These are phyloP conservation scores for Drosophila maculinotata DNA, from an alignment of 2,888 invertebrate genomes.

Conservation along the genomic window DNA sequence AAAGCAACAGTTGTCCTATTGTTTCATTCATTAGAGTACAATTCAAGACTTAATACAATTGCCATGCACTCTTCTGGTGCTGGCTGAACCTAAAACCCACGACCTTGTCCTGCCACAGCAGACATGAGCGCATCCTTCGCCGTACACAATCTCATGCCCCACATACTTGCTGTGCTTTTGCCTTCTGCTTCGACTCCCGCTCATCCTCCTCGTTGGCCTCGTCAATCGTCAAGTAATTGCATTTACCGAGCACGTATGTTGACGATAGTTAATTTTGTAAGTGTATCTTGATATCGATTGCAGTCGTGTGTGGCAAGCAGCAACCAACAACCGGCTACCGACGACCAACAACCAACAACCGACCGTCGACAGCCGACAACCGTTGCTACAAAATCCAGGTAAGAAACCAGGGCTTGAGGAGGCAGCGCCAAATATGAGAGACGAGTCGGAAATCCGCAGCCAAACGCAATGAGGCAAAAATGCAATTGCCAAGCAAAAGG, in stretches of 20 bases:
- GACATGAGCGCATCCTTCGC: slow-evolving; percentile 31
- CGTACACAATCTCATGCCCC: slow-evolving; percentile 12
- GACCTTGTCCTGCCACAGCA: slow-evolving; percentile 34
- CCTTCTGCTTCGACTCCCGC: slow-evolving; percentile 13
- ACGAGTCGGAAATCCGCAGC: slow-evolving; percentile 51
- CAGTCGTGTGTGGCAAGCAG: slow-evolving; percentile 54
- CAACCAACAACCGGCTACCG: slow-evolving; percentile 10
- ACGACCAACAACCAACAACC: slow-evolving; percentile 1
- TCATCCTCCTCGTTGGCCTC: slow-evolving; percentile 33
- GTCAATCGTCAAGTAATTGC: slow-evolving; percentile 80
- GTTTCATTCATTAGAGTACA: slow-evolving; percentile 64
- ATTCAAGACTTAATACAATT: slow-evolving; percentile 65
- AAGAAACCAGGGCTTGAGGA: slow-evolving; percentile 8
- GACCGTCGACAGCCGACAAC: slow-evolving; percentile 24
- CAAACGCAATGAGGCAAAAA: slow-evolving; percentile 71
- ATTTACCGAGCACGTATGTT: slow-evolving; percentile 79
- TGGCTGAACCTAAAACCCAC: slow-evolving; percentile 28
- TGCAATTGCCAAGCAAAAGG: slow-evolving; percentile 61
- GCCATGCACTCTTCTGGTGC: slow-evolving; percentile 42
- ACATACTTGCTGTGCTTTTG: slow-evolving; percentile 11
- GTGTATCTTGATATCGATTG: slow-evolving; percentile 79
- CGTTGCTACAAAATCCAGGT: slow-evolving; percentile 6
- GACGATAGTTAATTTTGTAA: slow-evolving; percentile 81
- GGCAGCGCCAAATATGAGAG: slow-evolving; percentile 33
- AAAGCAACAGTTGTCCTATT: slow-evolving; percentile 66